phyloP scores from a whole-genome alignment of 2,888 invertebrate species.

The Anodontia alba region DNA sequence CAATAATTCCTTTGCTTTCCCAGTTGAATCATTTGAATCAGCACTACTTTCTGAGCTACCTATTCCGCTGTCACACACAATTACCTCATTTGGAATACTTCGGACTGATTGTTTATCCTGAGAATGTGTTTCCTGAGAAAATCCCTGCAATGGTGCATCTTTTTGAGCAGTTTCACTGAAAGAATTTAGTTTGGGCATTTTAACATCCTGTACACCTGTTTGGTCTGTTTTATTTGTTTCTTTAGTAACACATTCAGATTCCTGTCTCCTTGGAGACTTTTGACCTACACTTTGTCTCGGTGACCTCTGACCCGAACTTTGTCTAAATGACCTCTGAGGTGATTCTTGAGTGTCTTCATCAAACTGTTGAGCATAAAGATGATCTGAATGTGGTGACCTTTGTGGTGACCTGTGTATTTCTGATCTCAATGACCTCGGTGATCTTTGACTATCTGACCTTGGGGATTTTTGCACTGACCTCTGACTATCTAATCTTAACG shows the following conservation, averaged over 20 bases:
- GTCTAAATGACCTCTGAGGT: constrained; percentile 11
- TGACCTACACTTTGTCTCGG: constrained; percentile 22
- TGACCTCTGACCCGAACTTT: constrained; percentile 25
- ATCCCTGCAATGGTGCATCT: background rate
- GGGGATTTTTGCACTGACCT: constrained; percentile 10
- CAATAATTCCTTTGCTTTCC: background rate
- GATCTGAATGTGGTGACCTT: background rate
- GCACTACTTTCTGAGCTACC: constrained; percentile 79
- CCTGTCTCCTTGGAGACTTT: constrained; percentile 23
- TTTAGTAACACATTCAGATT: background rate
- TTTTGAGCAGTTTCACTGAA: constrained; percentile 2
- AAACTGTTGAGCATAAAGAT: background rate
- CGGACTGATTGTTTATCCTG: constrained; percentile 2
- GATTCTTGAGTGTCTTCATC: constrained; percentile 12
- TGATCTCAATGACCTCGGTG: background rate
- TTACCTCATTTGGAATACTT: constrained; percentile 17
- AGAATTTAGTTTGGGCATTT: background rate
- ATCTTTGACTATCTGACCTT: background rate
- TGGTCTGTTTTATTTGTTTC: background rate
- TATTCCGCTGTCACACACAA: constrained; percentile 75
- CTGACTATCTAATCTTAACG: background rate
- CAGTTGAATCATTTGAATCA: constrained; percentile 74
- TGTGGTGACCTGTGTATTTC: background rate
- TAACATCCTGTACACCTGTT: background rate
- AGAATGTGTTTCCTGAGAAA: constrained; percentile 8